These are phyloP conservation scores for Grammatotria lemairii DNA, from an alignment of 2,113 vertebrate species.

Conservation along the genomic window DNA sequence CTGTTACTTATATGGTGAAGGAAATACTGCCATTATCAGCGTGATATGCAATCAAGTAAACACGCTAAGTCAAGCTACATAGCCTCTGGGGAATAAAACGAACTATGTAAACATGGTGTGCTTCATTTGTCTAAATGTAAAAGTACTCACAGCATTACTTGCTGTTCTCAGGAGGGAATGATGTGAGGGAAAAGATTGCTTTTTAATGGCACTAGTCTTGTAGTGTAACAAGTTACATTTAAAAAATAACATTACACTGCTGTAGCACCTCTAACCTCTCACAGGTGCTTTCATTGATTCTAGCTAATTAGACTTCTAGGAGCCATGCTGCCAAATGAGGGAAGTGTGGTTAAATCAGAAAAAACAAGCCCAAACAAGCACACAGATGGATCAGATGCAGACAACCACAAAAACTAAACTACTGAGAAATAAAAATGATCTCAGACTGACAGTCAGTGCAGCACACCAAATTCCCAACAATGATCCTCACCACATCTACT, in stretches of 20 bases:
- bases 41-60: not conserved
- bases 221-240: not conserved
- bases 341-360: not conserved
- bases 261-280: not conserved
- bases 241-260: not conserved
- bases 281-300: not conserved
- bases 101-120: not conserved
- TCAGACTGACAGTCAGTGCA: not conserved
- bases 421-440: not conserved
- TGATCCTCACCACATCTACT: not conserved
- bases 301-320: not conserved
- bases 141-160: not conserved
- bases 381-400: not conserved
- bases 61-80: not conserved
- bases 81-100: not conserved
- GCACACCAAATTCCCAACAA: not conserved
- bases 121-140: not conserved
- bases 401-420: not conserved
- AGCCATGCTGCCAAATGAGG: not conserved
- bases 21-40: not conserved
- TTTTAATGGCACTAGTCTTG: not conserved
- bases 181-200: not conserved
- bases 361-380: not conserved
- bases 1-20: not conserved
- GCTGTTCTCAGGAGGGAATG: not conserved